Percentiles rank a stretch among this genome's conserved stretches.
Conservation (phyloP, 2,888 invertebrate species). For the Sarcophaga subvicina region DNA sequence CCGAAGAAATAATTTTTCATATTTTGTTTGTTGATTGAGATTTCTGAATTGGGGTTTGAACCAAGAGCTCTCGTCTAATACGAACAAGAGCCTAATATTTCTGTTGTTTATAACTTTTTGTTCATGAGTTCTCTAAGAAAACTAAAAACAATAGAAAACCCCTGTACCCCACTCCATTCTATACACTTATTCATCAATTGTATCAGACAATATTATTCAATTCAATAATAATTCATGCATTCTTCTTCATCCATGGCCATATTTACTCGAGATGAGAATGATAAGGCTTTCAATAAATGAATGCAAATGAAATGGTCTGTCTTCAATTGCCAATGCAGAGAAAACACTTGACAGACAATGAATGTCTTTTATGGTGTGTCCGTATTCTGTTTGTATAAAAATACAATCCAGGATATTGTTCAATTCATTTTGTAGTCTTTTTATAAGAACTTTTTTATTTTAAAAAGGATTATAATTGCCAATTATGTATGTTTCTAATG, state of each 20-base stretch:
- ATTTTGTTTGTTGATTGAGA: too few species aligned
- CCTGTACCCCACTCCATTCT: too few species aligned
- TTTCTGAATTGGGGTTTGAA: too few species aligned
- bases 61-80: too few species aligned
- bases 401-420: neutral
- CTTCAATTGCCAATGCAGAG: neutral
- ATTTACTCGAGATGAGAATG: neutral
- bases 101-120: too few species aligned
- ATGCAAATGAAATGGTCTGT: neutral
- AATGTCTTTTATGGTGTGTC: neutral
- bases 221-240: neutral
- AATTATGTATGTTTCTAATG: too few species aligned
- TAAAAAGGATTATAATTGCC: neutral
- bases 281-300: neutral
- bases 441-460: neutral
- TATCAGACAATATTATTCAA: neutral
- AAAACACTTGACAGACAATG: neutral
- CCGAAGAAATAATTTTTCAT: too few species aligned
- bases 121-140: too few species aligned
- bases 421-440: constrained; percentile 31
- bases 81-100: too few species aligned
- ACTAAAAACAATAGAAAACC: too few species aligned
- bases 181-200: too few species aligned
- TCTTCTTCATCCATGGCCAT: neutral
- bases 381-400: neutral